A percentile compares a stretch with the other conserved stretches of the same genome.
These are phyloP conservation scores for Galeopsomyia nigrocyanea DNA, from an alignment of 2,888 invertebrate genomes.

Conservation along the genomic window DNA sequence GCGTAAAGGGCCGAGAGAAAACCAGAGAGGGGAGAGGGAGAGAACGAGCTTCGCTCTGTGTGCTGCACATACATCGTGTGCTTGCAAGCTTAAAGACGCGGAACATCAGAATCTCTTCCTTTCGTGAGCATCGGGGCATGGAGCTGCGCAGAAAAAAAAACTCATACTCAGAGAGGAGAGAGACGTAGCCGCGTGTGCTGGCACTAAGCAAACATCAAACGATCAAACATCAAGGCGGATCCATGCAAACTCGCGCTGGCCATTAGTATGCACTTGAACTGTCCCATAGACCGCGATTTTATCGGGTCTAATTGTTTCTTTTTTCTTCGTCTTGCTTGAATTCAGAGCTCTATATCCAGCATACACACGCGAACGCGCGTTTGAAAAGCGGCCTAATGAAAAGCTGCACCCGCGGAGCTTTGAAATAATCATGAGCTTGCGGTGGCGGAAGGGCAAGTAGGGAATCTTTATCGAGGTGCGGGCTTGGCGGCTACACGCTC, in stretches of 20 bases:
- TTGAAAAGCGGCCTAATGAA: slow-evolving; percentile 26
- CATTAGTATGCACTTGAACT: slow-evolving; percentile 51
- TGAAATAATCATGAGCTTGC: slow-evolving; percentile 45
- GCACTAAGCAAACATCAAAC: background rate
- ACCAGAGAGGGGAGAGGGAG: background rate
- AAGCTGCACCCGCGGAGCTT: slow-evolving; percentile 17
- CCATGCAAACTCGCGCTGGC: slow-evolving; percentile 50
- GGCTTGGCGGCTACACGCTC: background rate
- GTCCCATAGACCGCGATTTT: too few relatives aligned
- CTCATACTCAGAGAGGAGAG: slow-evolving; percentile 1
- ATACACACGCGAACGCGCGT: too few relatives aligned
- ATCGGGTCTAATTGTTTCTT: too few relatives aligned
- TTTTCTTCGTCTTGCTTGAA: too few relatives aligned
- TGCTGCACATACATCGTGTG: too few relatives aligned
- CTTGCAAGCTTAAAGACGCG: too few relatives aligned
- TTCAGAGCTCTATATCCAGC: too few relatives aligned
- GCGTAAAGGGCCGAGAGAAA: background rate
- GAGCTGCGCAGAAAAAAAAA: too few relatives aligned
- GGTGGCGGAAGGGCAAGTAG: background rate
- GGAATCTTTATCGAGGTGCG: slow-evolving; percentile 30
- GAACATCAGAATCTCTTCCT: too few relatives aligned
- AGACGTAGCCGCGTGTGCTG: slow-evolving; percentile 1
- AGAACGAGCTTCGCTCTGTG: too few relatives aligned
- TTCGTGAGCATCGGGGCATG: too few relatives aligned
- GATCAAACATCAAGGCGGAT: too few relatives aligned